These are phyloP conservation scores for Drosophila melanocephala DNA, from an alignment of 2,888 invertebrate genomes.

Conservation along the genomic window DNA sequence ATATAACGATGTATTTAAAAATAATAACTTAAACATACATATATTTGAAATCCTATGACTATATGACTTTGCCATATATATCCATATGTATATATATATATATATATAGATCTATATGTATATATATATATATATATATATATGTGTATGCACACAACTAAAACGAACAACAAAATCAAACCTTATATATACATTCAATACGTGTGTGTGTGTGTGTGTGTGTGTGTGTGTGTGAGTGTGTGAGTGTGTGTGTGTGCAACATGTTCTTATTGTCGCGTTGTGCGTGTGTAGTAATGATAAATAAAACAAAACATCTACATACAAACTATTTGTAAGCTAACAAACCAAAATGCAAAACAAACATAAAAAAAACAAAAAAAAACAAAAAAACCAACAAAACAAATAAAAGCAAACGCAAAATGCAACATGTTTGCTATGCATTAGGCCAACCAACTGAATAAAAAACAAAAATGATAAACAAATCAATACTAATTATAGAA, in stretches of 20 bases:
- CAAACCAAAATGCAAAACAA: conserved; percentile 47
- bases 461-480: conserved; percentile 23
- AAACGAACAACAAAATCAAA: conserved; percentile 14
- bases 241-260: conserved; percentile 5
- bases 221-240: conserved; percentile 2
- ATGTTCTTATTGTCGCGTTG: conserved; percentile 52
- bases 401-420: conserved; percentile 25
- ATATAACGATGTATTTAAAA: conserved; percentile 34
- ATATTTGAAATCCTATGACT: conserved; percentile 76
- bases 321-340: conserved; percentile 70
- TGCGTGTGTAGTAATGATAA: conserved; percentile 39
- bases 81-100: conserved; percentile 22
- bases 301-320: conserved; percentile 38
- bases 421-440: conserved; percentile 39
- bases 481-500: conserved; percentile 32
- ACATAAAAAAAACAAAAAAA: conserved; percentile 9
- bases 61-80: conserved; percentile 77
- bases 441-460: conserved; percentile 59
- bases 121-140: conserved; percentile 17
- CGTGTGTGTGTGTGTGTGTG: conserved; percentile 4
- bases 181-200: conserved; percentile 9
- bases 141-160: conserved; percentile 18
- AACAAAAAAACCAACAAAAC: conserved; percentile 9
- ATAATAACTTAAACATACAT: conserved; percentile 67
- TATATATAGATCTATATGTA: conserved; percentile 49